Evolutionary conservation across 1,140 invertebrate genomes (phyloP).

Genomic region (Micrasema longulum): DNA sequence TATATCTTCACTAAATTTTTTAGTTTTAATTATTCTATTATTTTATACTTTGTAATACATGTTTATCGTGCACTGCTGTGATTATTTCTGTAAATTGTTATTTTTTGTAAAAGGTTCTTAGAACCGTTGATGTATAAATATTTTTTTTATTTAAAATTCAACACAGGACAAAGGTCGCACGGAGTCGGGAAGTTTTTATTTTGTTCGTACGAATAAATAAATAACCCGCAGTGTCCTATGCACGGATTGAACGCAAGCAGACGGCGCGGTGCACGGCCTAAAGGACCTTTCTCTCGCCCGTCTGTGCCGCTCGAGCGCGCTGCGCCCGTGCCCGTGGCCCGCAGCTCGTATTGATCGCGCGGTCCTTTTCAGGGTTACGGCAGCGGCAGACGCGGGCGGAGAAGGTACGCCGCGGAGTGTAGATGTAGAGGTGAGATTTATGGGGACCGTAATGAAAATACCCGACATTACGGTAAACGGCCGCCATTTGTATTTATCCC

Average conservation of each 20-base stretch:
- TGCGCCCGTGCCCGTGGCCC: neutral
- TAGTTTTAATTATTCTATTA: too few species aligned
- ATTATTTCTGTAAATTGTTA: too few species aligned
- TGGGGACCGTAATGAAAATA: slow-evolving; percentile 28
- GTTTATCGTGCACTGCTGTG: too few species aligned
- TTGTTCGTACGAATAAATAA: neutral
- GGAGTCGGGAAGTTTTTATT: too few species aligned
- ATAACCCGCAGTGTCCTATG: neutral
- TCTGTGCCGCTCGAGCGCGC: neutral
- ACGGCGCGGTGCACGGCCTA: too few species aligned
- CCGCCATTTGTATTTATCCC: slow-evolving; percentile 27
- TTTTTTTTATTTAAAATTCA: neutral
- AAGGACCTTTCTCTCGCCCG: neutral
- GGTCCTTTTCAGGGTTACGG: slow-evolving; percentile 27
- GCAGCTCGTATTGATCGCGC: slow-evolving; percentile 30
- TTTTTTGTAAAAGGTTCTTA: too few species aligned
- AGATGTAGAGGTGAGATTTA: slow-evolving; percentile 37
- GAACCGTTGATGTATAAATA: too few species aligned
- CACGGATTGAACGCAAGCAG: neutral
- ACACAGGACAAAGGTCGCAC: too few species aligned
- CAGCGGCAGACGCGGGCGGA: too few species aligned
- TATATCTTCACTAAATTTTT: too few species aligned
- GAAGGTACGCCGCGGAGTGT: too few species aligned
- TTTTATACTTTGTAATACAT: too few species aligned
- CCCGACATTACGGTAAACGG: slow-evolving; percentile 27